Evolutionary conservation across 2,888 invertebrate genomes (phyloP).

Genomic region (Dryadula phaetusa): DNA sequence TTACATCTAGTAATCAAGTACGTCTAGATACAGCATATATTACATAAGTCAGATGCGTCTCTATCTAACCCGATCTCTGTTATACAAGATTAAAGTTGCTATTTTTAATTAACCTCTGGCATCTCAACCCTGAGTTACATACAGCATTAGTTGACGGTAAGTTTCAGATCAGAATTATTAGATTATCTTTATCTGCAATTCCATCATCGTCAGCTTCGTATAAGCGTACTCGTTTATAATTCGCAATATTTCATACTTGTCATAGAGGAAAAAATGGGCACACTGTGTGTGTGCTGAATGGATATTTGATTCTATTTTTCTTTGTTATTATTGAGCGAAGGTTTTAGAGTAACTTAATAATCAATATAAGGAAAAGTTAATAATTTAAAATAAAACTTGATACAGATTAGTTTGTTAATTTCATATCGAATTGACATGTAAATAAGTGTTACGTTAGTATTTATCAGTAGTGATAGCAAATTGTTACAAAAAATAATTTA

Average conservation of each 20-base stretch:
- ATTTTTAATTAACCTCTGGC: slow-evolving; percentile 84
- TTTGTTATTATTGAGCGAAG: too few species aligned
- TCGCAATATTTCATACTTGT: slow-evolving; percentile 74
- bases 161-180: slow-evolving; percentile 82
- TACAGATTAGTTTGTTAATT: not conserved
- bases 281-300: not conserved
- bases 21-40: slow-evolving; percentile 37
- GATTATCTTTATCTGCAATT: slow-evolving; percentile 80
- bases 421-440: not conserved
- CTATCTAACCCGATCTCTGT: slow-evolving; percentile 74
- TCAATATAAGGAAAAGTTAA: too few species aligned
- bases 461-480: not conserved
- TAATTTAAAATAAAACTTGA: not conserved
- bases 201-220: slow-evolving; percentile 67
- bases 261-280: slow-evolving; percentile 1
- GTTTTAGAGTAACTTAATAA: too few species aligned
- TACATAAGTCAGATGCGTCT: slow-evolving; percentile 65
- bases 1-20: not conserved
- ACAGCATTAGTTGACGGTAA: slow-evolving; percentile 76
- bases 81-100: slow-evolving; percentile 78
- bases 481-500: not conserved
- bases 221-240: slow-evolving; percentile 65
- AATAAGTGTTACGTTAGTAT: not conserved
- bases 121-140: slow-evolving; percentile 79
- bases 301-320: too few species aligned